Evolutionary conservation across 2,888 invertebrate genomes (phyloP).

Genomic region (Leptinotarsa peninsularis): DNA sequence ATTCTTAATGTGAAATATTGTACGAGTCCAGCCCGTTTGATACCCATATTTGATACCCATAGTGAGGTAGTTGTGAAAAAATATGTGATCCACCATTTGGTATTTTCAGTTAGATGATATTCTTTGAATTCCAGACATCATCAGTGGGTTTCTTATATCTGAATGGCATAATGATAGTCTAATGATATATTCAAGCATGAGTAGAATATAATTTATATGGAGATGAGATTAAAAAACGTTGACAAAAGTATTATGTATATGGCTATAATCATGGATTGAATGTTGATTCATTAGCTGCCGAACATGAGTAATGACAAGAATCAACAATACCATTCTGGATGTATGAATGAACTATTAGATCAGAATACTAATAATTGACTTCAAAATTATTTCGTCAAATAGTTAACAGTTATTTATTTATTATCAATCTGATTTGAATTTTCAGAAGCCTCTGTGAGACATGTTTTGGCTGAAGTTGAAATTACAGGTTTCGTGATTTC

Average conservation of each 20-base stretch:
- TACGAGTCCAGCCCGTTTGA: no score
- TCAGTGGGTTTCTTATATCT: background rate
- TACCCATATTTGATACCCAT: no score
- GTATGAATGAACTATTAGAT: background rate
- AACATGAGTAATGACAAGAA: background rate
- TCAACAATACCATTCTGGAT: background rate
- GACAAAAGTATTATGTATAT: conserved; percentile 1
- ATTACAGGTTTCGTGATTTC: no score
- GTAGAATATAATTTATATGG: background rate
- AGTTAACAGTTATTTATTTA: no score
- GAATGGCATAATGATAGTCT: background rate
- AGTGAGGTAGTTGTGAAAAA: no score
- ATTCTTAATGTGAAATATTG: no score
- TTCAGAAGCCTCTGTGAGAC: no score
- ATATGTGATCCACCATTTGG: no score
- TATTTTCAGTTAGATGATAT: background rate
- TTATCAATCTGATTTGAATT: no score
- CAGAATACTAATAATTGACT: background rate
- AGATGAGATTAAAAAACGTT: conserved; percentile 3
- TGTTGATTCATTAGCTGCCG: conserved; percentile 6
- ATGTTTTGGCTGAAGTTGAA: no score
- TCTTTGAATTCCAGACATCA: background rate
- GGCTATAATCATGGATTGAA: background rate
- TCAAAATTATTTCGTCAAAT: no score
- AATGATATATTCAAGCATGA: background rate